Evolutionary conservation across 2,888 invertebrate genomes (phyloP).

Genomic region (Cristatella mucedo): DNA sequence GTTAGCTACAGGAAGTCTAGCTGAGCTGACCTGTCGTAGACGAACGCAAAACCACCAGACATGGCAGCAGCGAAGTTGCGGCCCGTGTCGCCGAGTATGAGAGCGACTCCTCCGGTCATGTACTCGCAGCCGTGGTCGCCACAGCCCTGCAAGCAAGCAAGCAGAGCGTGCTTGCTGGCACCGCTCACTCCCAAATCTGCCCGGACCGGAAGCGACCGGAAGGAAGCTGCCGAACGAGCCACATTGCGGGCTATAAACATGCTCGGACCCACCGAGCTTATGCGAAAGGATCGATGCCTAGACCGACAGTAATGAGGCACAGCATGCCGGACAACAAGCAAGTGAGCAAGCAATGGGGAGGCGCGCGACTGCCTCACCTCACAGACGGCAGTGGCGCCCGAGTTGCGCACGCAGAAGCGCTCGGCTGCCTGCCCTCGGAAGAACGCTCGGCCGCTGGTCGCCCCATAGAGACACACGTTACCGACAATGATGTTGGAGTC

Average conservation of each 20-base stretch:
- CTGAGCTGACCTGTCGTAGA: conserved; percentile 54
- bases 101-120: conserved; percentile 85
- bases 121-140: conserved; percentile 99
- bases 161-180: neutral
- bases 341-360: no score
- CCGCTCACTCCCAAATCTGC: neutral
- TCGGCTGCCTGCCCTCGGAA: conserved; percentile 93
- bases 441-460: conserved; percentile 79
- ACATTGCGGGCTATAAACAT: no score
- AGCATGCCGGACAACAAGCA: no score
- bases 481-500: conserved; percentile 92
- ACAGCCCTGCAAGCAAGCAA: conserved; percentile 49
- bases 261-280: no score
- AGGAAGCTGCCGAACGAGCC: no score
- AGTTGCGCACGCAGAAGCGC: conserved; percentile 93
- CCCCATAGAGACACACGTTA: conserved; percentile 93
- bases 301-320: no score
- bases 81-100: conserved; percentile 84
- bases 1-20: no score
- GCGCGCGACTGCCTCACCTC: no score
- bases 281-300: no score
- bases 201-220: neutral
- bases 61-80: conserved; percentile 98
- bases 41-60: conserved; percentile 91
- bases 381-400: conserved; percentile 82